Evolutionary conservation across 2,113 vertebrate species (phyloP).

Genomic region (Cinclus mexicanus): DNA sequence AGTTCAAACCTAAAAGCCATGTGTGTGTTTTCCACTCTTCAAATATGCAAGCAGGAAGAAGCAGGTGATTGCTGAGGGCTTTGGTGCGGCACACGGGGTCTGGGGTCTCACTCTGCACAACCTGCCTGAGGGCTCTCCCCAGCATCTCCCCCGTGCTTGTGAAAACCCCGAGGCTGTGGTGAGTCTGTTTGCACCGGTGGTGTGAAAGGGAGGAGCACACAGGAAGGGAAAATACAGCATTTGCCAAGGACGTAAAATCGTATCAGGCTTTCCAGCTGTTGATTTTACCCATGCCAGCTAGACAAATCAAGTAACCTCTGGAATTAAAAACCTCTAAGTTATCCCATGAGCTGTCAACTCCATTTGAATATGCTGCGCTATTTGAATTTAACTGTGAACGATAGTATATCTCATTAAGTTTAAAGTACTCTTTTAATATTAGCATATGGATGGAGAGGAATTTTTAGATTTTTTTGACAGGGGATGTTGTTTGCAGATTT

Average conservation of each 20-base stretch:
- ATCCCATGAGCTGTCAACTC: neutral
- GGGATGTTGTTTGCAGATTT: neutral
- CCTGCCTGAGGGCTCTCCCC: neutral
- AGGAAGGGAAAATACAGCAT: neutral
- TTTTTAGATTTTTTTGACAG: neutral
- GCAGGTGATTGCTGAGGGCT: neutral
- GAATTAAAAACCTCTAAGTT: neutral
- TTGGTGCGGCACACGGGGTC: neutral
- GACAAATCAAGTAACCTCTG: neutral
- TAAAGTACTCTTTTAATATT: neutral
- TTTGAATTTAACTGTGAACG: neutral
- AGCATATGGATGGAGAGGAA: neutral
- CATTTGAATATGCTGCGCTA: neutral
- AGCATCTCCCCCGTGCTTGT: neutral
- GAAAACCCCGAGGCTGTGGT: accelerated
- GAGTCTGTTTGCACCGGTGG: neutral
- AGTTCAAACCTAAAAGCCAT: neutral
- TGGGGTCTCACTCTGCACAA: neutral
- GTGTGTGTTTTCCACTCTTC: neutral
- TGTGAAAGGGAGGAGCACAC: neutral
- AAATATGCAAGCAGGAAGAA: neutral
- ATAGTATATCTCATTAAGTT: neutral
- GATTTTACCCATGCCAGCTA: neutral
- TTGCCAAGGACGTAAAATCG: neutral
- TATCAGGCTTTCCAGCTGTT: neutral